Evolutionary conservation across 2,888 invertebrate genomes (phyloP).

Genomic region (Anagyrus pseudococci): DNA sequence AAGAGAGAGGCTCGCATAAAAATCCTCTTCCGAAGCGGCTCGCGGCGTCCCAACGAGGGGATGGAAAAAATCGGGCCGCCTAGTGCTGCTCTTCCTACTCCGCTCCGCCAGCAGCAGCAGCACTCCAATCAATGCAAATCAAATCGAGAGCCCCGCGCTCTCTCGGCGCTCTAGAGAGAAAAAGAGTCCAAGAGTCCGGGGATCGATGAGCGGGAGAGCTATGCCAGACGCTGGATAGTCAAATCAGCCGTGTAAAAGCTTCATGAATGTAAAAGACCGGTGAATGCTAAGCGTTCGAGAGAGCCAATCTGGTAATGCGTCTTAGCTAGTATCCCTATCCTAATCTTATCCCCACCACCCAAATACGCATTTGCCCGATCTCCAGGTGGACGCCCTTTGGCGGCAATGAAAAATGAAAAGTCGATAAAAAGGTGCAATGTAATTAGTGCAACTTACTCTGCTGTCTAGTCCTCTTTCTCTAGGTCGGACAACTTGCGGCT

Average conservation of each 20-base stretch:
- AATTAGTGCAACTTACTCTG: constrained; percentile 2
- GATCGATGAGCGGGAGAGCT: constrained; percentile 17
- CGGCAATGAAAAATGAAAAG: no score
- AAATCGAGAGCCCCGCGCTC: constrained; percentile 53
- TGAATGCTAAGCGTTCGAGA: constrained; percentile 50
- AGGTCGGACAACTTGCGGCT: background rate
- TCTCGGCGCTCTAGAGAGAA: constrained; percentile 41
- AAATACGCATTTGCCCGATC: no score
- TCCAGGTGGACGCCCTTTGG: no score
- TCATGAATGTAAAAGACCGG: constrained; percentile 60
- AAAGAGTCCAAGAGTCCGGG: constrained; percentile 24
- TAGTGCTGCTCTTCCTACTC: no score
- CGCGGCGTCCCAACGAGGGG: background rate
- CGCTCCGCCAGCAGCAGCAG: no score
- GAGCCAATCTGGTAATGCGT: constrained; percentile 60
- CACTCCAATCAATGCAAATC: constrained; percentile 63
- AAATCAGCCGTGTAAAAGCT: constrained; percentile 60
- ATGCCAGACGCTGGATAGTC: constrained; percentile 50
- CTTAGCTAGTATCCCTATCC: no score
- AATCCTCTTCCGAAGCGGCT: background rate
- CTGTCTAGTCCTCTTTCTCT: background rate
- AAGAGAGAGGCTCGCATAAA: constrained; percentile 17
- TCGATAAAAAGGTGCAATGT: no score
- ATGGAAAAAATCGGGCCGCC: constrained; percentile 17
- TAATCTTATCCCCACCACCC: no score